These are phyloP conservation scores for Tylochromis polylepis DNA, from an alignment of 2,113 vertebrate species.

Conservation along the genomic window DNA sequence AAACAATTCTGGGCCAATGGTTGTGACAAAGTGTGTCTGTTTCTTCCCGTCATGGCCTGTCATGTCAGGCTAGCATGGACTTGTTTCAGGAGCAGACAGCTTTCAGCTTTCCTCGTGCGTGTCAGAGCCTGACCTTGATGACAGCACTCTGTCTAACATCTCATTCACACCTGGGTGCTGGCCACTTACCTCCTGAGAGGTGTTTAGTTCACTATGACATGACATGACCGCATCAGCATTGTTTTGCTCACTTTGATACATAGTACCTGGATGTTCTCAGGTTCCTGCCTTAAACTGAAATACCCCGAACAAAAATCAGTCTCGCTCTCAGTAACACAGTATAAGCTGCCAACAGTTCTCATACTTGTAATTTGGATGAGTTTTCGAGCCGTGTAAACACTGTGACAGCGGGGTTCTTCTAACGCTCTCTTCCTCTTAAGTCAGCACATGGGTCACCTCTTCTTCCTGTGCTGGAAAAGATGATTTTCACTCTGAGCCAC, in stretches of 20 bases:
- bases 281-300: neutral
- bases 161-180: constrained; percentile 15
- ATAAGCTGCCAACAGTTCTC: neutral
- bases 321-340: neutral
- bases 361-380: neutral
- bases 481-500: constrained; percentile 19
- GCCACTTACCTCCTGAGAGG: neutral
- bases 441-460: neutral
- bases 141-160: neutral
- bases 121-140: constrained; percentile 39
- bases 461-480: constrained; percentile 22
- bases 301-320: neutral
- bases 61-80: constrained; percentile 31
- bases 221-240: neutral
- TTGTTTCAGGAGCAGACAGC: constrained; percentile 29
- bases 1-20: neutral
- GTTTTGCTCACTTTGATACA: neutral
- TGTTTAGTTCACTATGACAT: neutral
- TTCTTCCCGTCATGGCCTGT: neutral
- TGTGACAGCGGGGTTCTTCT: neutral
- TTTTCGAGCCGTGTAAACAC: neutral
- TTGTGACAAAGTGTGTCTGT: neutral
- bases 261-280: neutral
- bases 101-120: constrained; percentile 6
- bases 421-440: neutral